Conservation (phyloP, 2,113 vertebrate genomes). For the Piaya cayana region DNA sequence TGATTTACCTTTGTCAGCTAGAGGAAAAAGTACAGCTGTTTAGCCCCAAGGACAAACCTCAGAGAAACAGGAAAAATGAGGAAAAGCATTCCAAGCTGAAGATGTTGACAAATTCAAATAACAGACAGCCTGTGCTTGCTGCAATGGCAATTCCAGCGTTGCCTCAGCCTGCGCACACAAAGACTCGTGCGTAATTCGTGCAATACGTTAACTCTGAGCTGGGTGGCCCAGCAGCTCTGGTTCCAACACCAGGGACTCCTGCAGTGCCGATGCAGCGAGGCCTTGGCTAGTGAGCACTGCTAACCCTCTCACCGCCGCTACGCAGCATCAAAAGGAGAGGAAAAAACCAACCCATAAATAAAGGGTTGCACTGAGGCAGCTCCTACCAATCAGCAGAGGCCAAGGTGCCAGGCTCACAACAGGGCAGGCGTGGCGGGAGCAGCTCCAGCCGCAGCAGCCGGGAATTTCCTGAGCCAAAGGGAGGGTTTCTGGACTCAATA, state of each 20-base stretch:
- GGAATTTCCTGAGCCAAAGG: conserved; percentile 29
- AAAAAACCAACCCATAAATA: neutral
- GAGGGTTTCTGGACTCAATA: neutral
- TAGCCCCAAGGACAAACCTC: neutral
- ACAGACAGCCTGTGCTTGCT: neutral
- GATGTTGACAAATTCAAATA: neutral
- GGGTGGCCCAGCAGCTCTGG: neutral
- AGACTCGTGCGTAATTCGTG: neutral
- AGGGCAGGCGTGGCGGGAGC: neutral
- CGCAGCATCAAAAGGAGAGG: neutral
- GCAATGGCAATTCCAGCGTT: neutral
- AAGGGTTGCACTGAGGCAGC: neutral
- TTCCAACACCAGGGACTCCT: neutral
- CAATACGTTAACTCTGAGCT: neutral
- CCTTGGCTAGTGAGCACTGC: neutral
- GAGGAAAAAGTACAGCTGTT: neutral
- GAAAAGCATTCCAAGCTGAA: neutral
- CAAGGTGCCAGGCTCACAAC: neutral
- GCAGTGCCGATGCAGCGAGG: neutral
- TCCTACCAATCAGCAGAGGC: neutral
- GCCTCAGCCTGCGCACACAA: neutral
- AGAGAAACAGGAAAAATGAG: neutral
- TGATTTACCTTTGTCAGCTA: neutral
- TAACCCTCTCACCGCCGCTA: neutral
- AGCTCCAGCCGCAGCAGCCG: neutral